A percentile compares a stretch with the other conserved stretches of the same genome.
phyloP scores from a whole-genome alignment of 2,888 invertebrate species.

The Crematogaster levior region DNA sequence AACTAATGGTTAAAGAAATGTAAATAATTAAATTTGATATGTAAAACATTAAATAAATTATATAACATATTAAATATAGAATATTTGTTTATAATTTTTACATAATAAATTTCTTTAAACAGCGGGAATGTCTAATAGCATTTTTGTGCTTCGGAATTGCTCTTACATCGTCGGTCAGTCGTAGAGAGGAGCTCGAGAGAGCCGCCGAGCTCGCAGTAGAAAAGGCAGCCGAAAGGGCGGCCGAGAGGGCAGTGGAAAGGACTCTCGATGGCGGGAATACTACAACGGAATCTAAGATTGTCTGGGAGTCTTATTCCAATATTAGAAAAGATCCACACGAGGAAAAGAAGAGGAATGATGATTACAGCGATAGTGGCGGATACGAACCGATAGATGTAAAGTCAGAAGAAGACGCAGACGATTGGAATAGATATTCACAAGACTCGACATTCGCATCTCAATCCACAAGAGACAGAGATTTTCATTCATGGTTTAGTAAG shows the following conservation, averaged over 20 bases:
- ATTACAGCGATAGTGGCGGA: background rate
- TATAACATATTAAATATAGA: background rate
- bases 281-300: slow-evolving; percentile 78
- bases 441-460: background rate
- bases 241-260: slow-evolving; percentile 83
- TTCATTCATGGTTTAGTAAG: slow-evolving; percentile 28
- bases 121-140: slow-evolving; percentile 60
- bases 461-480: background rate
- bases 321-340: slow-evolving; percentile 68
- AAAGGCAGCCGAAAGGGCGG: slow-evolving; percentile 81
- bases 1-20: background rate
- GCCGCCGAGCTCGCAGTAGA: slow-evolving; percentile 83
- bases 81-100: background rate
- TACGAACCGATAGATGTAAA: background rate
- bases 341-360: slow-evolving; percentile 40
- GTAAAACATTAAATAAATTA: background rate
- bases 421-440: slow-evolving; percentile 44
- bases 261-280: slow-evolving; percentile 81
- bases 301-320: slow-evolving; percentile 80
- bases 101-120: background rate
- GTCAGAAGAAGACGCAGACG: slow-evolving; percentile 52
- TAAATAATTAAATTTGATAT: background rate
- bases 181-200: slow-evolving; percentile 79
- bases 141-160: slow-evolving; percentile 67
- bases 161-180: slow-evolving; percentile 60